These are phyloP conservation scores for Xiphophorus hellerii DNA, from an alignment of 2,113 vertebrate species.

Conservation along the genomic window DNA sequence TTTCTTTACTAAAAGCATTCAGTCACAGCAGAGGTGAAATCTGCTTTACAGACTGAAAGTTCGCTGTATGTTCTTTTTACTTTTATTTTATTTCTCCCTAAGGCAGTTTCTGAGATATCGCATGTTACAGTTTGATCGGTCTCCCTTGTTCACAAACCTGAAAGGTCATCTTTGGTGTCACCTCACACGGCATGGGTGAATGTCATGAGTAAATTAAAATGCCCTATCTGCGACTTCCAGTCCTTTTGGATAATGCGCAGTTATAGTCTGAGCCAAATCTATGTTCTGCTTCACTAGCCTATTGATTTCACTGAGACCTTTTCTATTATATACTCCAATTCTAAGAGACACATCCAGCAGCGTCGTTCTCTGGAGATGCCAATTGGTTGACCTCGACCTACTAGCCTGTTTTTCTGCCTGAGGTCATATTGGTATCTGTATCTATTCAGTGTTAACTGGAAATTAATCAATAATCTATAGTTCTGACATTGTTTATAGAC, in stretches of 20 bases:
- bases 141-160: constrained; percentile 65
- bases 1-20: constrained; percentile 26
- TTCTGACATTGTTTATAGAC: constrained; percentile 17
- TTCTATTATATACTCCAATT: constrained; percentile 50
- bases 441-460: constrained; percentile 31
- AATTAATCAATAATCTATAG: constrained; percentile 30
- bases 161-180: constrained; percentile 75
- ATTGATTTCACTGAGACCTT: constrained; percentile 73
- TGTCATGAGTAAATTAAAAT: constrained; percentile 79
- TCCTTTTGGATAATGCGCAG: constrained; percentile 74
- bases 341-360: constrained; percentile 47
- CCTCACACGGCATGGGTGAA: constrained; percentile 57
- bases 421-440: constrained; percentile 9
- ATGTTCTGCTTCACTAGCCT: constrained; percentile 66
- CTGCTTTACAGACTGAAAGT: constrained; percentile 40
- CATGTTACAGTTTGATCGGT: constrained; percentile 41
- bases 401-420: constrained; percentile 39
- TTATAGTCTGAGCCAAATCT: constrained; percentile 70
- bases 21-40: constrained; percentile 47
- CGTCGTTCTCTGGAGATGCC: constrained; percentile 42
- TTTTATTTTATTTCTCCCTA: constrained; percentile 34
- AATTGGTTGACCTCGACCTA: constrained; percentile 49
- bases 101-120: constrained; percentile 48
- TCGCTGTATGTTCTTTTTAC: constrained; percentile 29
- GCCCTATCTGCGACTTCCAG: constrained; percentile 76